A percentile compares a stretch with the other conserved stretches of the same genome.
Evolutionary conservation across 2,113 vertebrate genomes (phyloP).

Genomic region (Aspiorhynchus laticeps): DNA sequence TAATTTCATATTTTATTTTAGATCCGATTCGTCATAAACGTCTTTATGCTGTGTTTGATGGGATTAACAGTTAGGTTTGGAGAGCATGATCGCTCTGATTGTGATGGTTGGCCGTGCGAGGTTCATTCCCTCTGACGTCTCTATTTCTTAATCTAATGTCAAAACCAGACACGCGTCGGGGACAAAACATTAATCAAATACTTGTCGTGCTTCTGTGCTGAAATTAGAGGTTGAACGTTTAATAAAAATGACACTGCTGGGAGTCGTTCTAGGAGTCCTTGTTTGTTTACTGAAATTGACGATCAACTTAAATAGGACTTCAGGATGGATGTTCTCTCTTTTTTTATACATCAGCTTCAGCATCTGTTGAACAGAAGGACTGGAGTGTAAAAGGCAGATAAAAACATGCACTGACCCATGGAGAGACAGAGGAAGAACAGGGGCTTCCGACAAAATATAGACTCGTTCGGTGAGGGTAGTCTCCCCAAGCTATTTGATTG

Average conservation of each 20-base stretch:
- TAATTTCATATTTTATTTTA: constrained; percentile 52
- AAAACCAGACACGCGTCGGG: constrained; percentile 24
- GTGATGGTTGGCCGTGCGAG: constrained; percentile 32
- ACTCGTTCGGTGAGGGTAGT: background rate
- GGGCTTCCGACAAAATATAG: constrained; percentile 18
- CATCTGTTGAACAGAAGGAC: constrained; percentile 39
- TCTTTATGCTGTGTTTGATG: constrained; percentile 45
- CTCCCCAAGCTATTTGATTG: constrained; percentile 35
- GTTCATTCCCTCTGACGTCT: constrained; percentile 12
- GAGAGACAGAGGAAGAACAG: constrained; percentile 18
- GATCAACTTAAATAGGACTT: constrained; percentile 5
- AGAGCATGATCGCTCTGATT: constrained; percentile 29
- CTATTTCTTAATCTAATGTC: constrained; percentile 30
- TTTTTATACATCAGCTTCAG: background rate
- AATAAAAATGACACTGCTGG: background rate
- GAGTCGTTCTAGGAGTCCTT: background rate
- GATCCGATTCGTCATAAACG: constrained; percentile 24
- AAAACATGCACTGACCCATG: constrained; percentile 34
- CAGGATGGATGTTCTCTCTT: background rate
- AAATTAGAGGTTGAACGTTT: constrained; percentile 5
- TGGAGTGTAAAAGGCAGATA: background rate
- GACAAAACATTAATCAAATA: constrained; percentile 28
- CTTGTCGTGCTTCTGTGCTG: constrained; percentile 24
- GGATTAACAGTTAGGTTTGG: constrained; percentile 45
- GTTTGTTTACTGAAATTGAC: constrained; percentile 24